phyloP scores from a whole-genome alignment of 2,113 vertebrate species.

The Laterallus jamaicensis region DNA sequence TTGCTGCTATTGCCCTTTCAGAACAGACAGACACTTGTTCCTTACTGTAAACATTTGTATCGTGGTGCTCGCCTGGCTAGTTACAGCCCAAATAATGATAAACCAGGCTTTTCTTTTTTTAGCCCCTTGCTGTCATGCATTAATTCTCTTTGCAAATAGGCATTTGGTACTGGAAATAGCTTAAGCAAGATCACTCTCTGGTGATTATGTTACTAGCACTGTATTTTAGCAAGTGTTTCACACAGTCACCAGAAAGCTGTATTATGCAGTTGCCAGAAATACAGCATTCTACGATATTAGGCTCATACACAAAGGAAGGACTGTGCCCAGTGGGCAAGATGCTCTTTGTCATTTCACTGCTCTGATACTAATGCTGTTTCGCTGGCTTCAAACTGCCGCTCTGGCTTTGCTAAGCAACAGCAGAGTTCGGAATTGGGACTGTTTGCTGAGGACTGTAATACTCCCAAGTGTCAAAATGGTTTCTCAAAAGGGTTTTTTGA shows the following conservation, averaged over 20 bases:
- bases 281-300: not conserved
- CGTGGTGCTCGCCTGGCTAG: conserved; percentile 3
- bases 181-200: not conserved
- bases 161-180: conserved; percentile 38
- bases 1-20: conserved; percentile 43
- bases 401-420: not conserved
- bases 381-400: not conserved
- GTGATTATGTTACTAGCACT: conserved; percentile 29
- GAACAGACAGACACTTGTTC: conserved; percentile 21
- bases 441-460: not conserved
- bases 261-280: not conserved
- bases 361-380: not conserved
- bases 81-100: conserved; percentile 17
- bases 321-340: not conserved
- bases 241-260: not conserved
- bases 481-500: not conserved
- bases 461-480: not conserved
- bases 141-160: conserved; percentile 43
- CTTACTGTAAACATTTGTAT: conserved; percentile 20
- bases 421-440: not conserved
- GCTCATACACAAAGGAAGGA: not conserved
- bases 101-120: conserved; percentile 8
- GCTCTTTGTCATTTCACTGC: not conserved
- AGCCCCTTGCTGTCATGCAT: conserved; percentile 6
- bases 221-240: conserved; percentile 11